These are phyloP conservation scores for Brachionichthys hirsutus DNA, from an alignment of 2,113 vertebrate species.

Conservation along the genomic window DNA sequence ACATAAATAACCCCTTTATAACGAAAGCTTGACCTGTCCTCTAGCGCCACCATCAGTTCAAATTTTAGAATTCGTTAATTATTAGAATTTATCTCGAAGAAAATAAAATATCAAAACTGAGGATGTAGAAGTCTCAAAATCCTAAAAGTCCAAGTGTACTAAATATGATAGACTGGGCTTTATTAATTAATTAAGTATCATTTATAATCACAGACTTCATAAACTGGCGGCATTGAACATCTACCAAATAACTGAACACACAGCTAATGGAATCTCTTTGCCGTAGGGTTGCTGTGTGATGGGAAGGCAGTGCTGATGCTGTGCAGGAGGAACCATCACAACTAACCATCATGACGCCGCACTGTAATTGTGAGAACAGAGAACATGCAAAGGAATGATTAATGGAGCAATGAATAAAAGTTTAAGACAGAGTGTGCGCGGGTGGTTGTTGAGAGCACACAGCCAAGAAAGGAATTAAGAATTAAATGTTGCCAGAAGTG, in stretches of 20 bases:
- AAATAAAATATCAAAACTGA: no score
- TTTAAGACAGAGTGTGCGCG: constrained; percentile 30
- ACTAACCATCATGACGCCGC: constrained; percentile 15
- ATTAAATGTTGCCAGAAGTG: constrained; percentile 60
- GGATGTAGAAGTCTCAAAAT: no score
- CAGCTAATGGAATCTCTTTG: constrained; percentile 3
- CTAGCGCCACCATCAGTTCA: no score
- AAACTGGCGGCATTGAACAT: no score
- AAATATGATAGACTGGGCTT: no score
- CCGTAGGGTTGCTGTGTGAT: constrained; percentile 12
- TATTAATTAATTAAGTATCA: no score
- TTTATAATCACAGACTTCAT: no score
- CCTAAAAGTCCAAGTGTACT: no score
- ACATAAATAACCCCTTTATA: no score
- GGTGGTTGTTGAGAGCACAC: constrained; percentile 55
- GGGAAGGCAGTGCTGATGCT: not conserved
- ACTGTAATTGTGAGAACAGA: constrained; percentile 22
- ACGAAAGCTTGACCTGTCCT: no score
- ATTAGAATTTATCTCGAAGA: no score
- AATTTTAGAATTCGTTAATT: no score
- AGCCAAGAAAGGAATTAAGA: constrained; percentile 51
- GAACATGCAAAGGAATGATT: constrained; percentile 24
- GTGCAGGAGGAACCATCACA: constrained; percentile 28
- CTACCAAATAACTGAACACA: constrained; percentile 5
- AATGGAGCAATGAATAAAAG: constrained; percentile 42